Evolutionary conservation across 1,140 invertebrate genomes (phyloP).

Genomic region (Neocloeon triangulifer): DNA sequence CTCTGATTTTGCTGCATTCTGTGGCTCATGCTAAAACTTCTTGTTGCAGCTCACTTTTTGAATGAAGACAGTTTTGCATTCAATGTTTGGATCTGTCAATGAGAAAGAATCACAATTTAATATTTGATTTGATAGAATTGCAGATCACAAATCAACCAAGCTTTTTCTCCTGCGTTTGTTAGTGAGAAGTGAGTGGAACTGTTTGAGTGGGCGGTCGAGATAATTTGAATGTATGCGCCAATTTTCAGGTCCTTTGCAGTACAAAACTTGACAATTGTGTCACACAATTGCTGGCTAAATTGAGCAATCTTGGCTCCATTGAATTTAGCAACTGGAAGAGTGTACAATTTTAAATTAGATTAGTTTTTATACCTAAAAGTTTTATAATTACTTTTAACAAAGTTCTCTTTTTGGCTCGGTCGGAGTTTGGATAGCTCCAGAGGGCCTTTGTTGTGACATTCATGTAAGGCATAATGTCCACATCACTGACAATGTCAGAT

Average conservation of each 20-base stretch:
- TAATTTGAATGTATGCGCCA: no score
- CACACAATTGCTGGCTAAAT: slow-evolving; percentile 23
- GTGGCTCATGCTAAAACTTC: slow-evolving; percentile 53
- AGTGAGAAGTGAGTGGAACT: no score
- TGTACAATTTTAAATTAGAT: slow-evolving; percentile 4
- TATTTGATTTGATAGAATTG: no score
- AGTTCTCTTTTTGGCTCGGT: slow-evolving; percentile 18
- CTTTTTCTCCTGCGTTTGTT: slow-evolving; percentile 40
- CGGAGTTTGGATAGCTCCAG: slow-evolving; percentile 24
- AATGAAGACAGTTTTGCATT: slow-evolving; percentile 21
- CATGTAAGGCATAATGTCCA: slow-evolving; percentile 30
- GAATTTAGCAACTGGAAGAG: slow-evolving; percentile 26
- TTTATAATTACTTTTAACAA: slow-evolving; percentile 12
- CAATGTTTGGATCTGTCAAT: slow-evolving; percentile 11
- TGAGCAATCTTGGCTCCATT: slow-evolving; percentile 28
- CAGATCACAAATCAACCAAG: no score
- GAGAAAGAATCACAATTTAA: no score
- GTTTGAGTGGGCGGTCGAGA: no score
- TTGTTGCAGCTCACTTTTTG: slow-evolving; percentile 44
- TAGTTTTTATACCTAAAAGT: neutral
- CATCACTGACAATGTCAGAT: slow-evolving; percentile 21
- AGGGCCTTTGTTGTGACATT: slow-evolving; percentile 30
- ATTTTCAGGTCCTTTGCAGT: neutral
- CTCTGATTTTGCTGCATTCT: slow-evolving; percentile 54
- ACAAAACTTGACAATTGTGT: slow-evolving; percentile 14